Conservation (phyloP, 2,113 vertebrate genomes). For the Tragelaphus buxtoni region DNA sequence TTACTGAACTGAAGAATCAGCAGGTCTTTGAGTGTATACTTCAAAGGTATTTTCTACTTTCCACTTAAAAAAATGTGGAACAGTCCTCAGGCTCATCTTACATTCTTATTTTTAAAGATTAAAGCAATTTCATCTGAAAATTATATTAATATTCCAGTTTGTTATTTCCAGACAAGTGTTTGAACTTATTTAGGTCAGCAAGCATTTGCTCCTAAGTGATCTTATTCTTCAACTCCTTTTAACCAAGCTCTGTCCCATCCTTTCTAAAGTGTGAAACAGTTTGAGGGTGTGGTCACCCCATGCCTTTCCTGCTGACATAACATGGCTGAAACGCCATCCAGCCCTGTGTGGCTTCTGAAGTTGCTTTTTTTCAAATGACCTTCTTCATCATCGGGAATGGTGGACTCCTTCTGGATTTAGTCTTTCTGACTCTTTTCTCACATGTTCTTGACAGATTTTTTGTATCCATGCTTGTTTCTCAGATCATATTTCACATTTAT, state of each 20-base stretch:
- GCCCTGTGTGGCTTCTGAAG: too few species aligned
- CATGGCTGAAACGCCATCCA: background rate
- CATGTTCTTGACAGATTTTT: background rate
- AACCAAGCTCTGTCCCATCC: background rate
- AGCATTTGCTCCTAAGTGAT: background rate
- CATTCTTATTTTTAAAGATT: conserved; percentile 27
- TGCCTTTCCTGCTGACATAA: background rate
- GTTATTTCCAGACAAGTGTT: background rate
- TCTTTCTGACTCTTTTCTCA: background rate
- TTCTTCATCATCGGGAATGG: background rate
- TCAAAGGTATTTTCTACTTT: conserved; percentile 39
- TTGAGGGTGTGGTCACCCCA: background rate
- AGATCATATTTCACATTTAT: conserved; percentile 11
- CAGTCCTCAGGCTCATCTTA: background rate
- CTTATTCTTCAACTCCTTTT: background rate
- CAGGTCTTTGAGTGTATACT: background rate
- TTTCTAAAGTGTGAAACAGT: background rate
- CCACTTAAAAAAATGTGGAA: background rate
- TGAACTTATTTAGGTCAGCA: conserved; percentile 17
- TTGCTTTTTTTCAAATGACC: background rate
- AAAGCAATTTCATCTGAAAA: conserved; percentile 35
- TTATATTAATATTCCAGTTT: conserved; percentile 10
- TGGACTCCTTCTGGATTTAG: background rate
- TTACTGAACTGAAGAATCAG: conserved; percentile 11
- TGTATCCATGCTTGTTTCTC: background rate